Conservation (phyloP, 2,113 vertebrate species). For the Nestor notabilis region DNA sequence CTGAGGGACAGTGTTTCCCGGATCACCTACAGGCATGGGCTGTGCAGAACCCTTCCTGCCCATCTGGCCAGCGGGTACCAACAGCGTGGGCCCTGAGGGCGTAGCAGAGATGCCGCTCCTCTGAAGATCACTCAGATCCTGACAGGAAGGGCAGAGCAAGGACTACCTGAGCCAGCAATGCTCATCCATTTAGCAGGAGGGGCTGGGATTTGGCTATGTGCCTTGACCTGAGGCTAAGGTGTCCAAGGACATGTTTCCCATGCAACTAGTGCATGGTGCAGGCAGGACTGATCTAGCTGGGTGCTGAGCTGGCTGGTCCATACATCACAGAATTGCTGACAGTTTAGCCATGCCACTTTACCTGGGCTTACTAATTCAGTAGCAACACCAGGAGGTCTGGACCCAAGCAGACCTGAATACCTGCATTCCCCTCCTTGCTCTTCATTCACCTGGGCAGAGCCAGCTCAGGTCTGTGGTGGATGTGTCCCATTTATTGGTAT, state of each 20-base stretch:
- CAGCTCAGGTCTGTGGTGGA: neutral
- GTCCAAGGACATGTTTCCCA: neutral
- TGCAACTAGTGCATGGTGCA: neutral
- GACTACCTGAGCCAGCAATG: neutral
- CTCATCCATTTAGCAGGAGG: neutral
- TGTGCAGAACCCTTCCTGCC: neutral
- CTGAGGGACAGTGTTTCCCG: neutral
- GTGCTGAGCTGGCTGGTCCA: neutral
- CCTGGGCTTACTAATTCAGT: neutral
- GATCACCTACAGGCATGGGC: neutral
- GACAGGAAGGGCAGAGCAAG: neutral
- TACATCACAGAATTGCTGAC: neutral
- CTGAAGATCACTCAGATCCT: neutral
- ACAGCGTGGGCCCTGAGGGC: neutral
- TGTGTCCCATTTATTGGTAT: neutral
- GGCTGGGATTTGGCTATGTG: neutral
- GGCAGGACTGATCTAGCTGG: neutral
- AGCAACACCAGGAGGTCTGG: neutral
- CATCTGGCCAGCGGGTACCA: neutral
- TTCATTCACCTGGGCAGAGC: neutral
- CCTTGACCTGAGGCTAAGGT: neutral
- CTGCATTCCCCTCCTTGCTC: neutral
- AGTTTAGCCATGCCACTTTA: neutral
- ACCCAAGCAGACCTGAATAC: neutral
- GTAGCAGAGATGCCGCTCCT: neutral